phyloP scores from a whole-genome alignment of 2,888 invertebrate species.

The Pachliopta kotzebuea region DNA sequence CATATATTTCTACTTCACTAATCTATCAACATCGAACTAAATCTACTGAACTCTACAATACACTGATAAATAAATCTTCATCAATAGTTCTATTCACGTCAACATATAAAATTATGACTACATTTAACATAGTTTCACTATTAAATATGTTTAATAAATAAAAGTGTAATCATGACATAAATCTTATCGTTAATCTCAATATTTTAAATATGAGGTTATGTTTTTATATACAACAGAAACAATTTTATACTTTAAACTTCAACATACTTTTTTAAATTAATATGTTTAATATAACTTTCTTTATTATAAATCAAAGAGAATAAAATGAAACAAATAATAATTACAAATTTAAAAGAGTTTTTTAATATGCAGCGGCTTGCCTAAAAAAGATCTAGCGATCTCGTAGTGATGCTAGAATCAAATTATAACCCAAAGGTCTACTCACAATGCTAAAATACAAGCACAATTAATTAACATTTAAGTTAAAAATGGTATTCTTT shows the following conservation, averaged over 20 bases:
- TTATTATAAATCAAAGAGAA: too few species aligned
- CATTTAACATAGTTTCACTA: background rate
- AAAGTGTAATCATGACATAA: background rate
- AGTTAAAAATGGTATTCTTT: too few species aligned
- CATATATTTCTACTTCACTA: background rate
- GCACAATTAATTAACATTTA: too few species aligned
- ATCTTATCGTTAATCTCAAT: background rate
- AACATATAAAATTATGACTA: background rate
- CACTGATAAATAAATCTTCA: background rate
- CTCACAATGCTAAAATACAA: too few species aligned
- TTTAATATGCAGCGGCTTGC: too few species aligned
- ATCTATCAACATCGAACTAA: slow-evolving; percentile 1
- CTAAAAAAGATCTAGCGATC: too few species aligned
- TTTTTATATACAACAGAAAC: too few species aligned
- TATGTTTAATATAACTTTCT: background rate
- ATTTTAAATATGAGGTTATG: background rate
- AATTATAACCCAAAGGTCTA: too few species aligned
- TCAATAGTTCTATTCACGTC: background rate
- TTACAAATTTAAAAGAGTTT: too few species aligned
- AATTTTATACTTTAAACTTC: background rate
- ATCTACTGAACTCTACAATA: background rate
- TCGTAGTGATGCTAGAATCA: too few species aligned
- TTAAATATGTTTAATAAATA: slow-evolving; percentile 5
- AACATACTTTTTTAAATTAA: background rate
- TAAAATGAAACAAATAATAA: too few species aligned